phyloP scores from a whole-genome alignment of 2,888 invertebrate species.

The Ochropleura leucogaster region DNA sequence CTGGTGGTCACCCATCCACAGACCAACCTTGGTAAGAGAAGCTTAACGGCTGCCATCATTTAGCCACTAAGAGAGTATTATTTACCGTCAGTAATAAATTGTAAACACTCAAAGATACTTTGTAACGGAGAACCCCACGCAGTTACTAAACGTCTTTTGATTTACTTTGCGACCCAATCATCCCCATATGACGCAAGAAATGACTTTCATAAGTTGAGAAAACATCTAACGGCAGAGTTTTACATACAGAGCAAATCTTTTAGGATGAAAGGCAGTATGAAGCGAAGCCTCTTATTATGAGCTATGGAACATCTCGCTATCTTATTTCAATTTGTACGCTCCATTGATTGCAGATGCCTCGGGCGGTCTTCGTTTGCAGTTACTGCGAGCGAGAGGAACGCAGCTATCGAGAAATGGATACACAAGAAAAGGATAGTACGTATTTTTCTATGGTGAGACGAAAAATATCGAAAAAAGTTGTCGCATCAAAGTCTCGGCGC shows the following conservation, averaged over 20 bases:
- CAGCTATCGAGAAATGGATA: constrained; percentile 61
- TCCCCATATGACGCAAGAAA: constrained; percentile 63
- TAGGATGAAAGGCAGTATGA: constrained; percentile 64
- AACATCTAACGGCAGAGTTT: constrained; percentile 68
- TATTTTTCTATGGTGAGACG: constrained; percentile 83
- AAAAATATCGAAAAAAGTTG: constrained; percentile 89
- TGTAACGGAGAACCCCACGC: constrained; percentile 29
- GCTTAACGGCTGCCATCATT: no score
- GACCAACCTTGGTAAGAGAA: no score
- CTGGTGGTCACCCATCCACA: no score
- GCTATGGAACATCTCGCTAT: constrained; percentile 85
- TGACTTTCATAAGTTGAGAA: constrained; percentile 63
- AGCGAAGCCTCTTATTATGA: constrained; percentile 81
- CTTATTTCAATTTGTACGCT: constrained; percentile 90
- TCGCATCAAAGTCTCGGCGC: constrained; percentile 87
- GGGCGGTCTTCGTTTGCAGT: constrained; percentile 84
- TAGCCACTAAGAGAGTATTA: no score
- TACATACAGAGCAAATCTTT: constrained; percentile 76
- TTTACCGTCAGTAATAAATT: constrained; percentile 20
- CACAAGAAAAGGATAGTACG: constrained; percentile 74
- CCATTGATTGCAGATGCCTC: constrained; percentile 90
- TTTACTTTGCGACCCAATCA: constrained; percentile 72
- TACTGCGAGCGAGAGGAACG: constrained; percentile 76
- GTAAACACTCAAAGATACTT: constrained; percentile 30
- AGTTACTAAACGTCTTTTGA: constrained; percentile 68